Evolutionary conservation across 2,113 vertebrate species (phyloP).

Genomic region (Barnardius zonarius): DNA sequence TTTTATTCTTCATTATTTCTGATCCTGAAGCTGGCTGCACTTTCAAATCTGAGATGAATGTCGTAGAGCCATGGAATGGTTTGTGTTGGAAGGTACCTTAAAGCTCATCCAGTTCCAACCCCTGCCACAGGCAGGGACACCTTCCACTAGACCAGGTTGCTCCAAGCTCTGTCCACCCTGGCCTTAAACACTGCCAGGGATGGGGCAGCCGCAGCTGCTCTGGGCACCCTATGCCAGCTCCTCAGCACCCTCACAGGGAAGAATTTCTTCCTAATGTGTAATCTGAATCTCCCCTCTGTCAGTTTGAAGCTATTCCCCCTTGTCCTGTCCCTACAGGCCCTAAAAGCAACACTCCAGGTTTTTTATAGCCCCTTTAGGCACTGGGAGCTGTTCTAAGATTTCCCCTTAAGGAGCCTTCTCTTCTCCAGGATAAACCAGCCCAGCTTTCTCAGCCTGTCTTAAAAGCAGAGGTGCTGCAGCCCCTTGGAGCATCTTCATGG

Average conservation of each 20-base stretch:
- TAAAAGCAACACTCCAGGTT: background rate
- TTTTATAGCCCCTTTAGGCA: background rate
- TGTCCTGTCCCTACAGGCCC: background rate
- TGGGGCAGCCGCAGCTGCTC: background rate
- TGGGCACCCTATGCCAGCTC: background rate
- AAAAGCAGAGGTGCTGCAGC: background rate
- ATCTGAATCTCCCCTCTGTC: background rate
- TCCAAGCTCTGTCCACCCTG: too few species aligned
- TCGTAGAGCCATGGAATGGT: too few species aligned
- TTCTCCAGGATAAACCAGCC: background rate
- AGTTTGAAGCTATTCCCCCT: background rate
- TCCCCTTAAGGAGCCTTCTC: background rate
- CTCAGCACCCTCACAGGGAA: background rate
- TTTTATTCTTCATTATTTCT: background rate
- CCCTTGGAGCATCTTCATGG: background rate
- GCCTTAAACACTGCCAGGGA: too few species aligned
- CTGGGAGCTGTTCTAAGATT: background rate
- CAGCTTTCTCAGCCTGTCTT: background rate
- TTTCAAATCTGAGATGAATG: background rate
- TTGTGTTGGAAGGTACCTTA: too few species aligned
- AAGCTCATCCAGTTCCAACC: too few species aligned
- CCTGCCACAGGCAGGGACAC: too few species aligned
- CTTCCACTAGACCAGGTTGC: too few species aligned
- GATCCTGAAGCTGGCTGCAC: background rate
- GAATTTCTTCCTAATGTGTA: background rate